Conservation (phyloP, 2,888 invertebrate species). For the Poecilobothrus nobilitatus region DNA sequence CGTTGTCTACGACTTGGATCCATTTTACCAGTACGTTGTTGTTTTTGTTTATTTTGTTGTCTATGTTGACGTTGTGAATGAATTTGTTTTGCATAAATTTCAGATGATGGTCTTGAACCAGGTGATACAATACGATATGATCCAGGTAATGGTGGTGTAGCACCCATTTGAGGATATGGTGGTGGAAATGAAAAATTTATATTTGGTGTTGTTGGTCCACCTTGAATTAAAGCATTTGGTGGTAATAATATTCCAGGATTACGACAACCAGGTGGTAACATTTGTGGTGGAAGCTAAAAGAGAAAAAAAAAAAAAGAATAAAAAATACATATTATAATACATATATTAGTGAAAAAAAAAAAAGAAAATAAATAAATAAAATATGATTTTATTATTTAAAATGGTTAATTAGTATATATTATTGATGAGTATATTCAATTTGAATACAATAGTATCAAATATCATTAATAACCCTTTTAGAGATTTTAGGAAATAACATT, state of each 20-base stretch:
- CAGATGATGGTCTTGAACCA: conserved; percentile 16
- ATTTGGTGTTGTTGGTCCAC: conserved; percentile 25
- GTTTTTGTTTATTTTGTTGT: conserved; percentile 18
- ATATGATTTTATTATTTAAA: no score
- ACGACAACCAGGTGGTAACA: conserved; percentile 16
- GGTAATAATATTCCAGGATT: conserved; percentile 8
- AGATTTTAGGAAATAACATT: no score
- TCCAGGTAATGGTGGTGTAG: conserved; percentile 23
- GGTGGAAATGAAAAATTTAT: conserved; percentile 15
- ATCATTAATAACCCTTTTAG: no score
- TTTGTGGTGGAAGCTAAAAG: conserved; percentile 18
- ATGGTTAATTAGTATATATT: no score
- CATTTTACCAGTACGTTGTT: conserved; percentile 28
- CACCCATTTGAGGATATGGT: conserved; percentile 20
- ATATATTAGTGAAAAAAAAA: no score
- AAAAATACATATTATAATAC: not conserved
- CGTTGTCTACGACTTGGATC: conserved; percentile 36
- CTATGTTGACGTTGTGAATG: conserved; percentile 29
- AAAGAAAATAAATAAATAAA: no score
- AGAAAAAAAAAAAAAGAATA: conserved; percentile 11
- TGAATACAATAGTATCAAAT: no score
- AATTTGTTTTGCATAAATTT: conserved; percentile 7
- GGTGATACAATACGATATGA: conserved; percentile 29
- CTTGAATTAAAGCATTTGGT: conserved; percentile 23
- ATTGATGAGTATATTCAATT: no score